These are phyloP conservation scores for Odocoileus hemionus DNA, from an alignment of 2,113 vertebrate genomes.

Conservation along the genomic window DNA sequence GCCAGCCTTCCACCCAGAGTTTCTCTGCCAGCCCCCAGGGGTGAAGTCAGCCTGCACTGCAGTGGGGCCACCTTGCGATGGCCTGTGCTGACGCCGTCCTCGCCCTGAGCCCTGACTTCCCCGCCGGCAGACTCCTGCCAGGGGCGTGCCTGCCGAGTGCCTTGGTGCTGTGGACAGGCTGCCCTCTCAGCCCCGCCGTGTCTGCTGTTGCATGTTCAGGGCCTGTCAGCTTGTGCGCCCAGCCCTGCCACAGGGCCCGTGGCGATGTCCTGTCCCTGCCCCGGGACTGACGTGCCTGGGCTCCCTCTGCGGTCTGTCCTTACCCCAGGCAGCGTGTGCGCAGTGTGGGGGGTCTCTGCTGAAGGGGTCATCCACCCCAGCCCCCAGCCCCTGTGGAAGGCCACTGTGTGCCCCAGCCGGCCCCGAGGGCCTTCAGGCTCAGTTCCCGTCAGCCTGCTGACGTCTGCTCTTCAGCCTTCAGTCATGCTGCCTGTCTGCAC, in stretches of 20 bases:
- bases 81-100: fast-evolving
- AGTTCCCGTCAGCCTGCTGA: not conserved
- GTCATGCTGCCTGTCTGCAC: not conserved
- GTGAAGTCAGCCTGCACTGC: not conserved
- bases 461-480: not conserved
- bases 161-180: not conserved
- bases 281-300: fast-evolving
- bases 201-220: not conserved
- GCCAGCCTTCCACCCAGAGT: not conserved
- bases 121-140: not conserved
- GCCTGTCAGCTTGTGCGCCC: not conserved
- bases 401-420: not conserved
- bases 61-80: not conserved
- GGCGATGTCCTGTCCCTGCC: not conserved
- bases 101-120: not conserved
- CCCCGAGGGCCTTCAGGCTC: not conserved
- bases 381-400: not conserved
- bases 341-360: not conserved
- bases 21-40: not conserved
- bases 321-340: fast-evolving
- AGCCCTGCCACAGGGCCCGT: not conserved
- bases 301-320: not conserved
- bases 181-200: too few relatives aligned
- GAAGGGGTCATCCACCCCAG: not conserved
- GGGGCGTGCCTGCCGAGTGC: fast-evolving